Evolutionary conservation across 2,888 invertebrate genomes (phyloP), one percentile per base, ranked within the genome.

Genomic region (Agelastica alni): DNA sequence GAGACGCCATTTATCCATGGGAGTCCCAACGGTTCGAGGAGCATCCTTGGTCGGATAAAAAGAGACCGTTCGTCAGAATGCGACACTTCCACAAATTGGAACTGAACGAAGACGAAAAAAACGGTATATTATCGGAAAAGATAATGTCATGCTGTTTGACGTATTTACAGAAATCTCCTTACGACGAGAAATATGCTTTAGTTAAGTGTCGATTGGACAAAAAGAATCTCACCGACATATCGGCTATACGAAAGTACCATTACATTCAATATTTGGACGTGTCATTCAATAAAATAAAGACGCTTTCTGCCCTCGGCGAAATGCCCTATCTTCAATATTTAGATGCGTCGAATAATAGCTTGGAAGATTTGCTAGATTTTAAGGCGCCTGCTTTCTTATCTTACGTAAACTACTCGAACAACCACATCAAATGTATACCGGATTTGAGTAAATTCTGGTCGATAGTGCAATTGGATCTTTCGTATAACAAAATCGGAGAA

Each of bases 361-460:
- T 86, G 7, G 71, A 66, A 49, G 72, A 76, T 2, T 75, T 83
- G 18, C 66, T 85, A 60, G 78, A 82, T 66, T 85, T 85, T 64
- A 77, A 77, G 30, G 77, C 82, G 42, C 84, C 85, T 54, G 82
- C 81, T 79, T 83, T 83, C 67, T 74, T 86, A 56, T 82, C 83
- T 5, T 81, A 81, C 66, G 84, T 84, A 1, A 79, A 84, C 75
- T 81, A 83, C 56, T 82, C 82, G 39, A 77, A 78, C 65, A 86
- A 86, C 71, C 75, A 77, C 1, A 78, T 86, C 32, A 76, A 73
- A 48, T 66, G 67, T 46, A 82, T 86, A 56, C 75, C 75, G 36
- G 81, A 85, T 70, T 70, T 86, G 20, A 76, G 73, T 9, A 68
- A 70, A 13, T 85, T 85, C 69, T 86, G 86, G 86, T 84, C 85